Conservation (phyloP, 2,797 vertebrate genomes). For the Clarias fuscus region DNA sequence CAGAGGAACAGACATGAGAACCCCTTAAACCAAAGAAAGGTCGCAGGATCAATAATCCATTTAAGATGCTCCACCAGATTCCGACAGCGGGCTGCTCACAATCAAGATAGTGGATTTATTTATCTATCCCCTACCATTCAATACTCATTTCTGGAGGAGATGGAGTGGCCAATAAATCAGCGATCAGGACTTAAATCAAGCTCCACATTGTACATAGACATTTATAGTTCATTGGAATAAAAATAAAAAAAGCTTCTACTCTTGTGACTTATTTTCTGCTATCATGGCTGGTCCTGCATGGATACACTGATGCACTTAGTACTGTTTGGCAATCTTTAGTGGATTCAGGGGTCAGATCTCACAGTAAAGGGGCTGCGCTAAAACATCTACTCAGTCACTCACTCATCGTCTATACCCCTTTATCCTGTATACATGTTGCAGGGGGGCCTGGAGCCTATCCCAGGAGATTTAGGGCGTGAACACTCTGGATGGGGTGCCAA, state of each 20-base stretch:
- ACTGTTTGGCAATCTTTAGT: too few relatives aligned
- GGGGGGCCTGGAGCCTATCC: too few relatives aligned
- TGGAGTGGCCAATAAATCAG: conserved; percentile 58
- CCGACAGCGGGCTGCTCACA: conserved; percentile 65
- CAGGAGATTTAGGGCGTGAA: too few relatives aligned
- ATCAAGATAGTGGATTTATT: conserved; percentile 76
- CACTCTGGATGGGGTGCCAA: too few relatives aligned
- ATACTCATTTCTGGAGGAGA: conserved; percentile 55
- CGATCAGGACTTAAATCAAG: conserved; percentile 65
- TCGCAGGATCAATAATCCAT: conserved; percentile 81
- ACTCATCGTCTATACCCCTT: too few relatives aligned
- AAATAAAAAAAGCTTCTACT: conserved; percentile 16
- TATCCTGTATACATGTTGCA: too few relatives aligned
- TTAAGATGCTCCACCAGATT: conserved; percentile 75
- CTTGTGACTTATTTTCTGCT: neutral
- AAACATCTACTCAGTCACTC: neutral
- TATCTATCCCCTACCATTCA: conserved; percentile 63
- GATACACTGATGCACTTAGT: neutral
- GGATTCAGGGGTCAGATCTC: neutral
- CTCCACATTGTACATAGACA: conserved; percentile 15
- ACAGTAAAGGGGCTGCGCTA: neutral
- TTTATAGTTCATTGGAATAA: conserved; percentile 15
- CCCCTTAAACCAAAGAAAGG: conserved; percentile 73
- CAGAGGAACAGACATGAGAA: conserved; percentile 64
- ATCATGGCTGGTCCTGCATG: neutral